phyloP scores from a whole-genome alignment of 2,797 vertebrate genomes.

The Monodelphis domestica region DNA sequence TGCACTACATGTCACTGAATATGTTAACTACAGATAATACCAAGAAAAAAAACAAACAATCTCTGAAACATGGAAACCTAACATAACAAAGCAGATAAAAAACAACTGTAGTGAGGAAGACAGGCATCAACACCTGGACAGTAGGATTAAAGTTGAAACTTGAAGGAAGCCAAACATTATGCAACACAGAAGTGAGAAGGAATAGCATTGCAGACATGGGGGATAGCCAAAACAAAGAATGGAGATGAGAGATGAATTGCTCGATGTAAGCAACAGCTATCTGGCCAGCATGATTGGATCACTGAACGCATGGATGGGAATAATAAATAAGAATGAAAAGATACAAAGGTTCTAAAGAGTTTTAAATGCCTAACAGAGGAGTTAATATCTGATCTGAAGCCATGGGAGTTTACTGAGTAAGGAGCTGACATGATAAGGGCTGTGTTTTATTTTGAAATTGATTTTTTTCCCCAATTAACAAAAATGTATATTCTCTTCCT shows the following conservation, averaged over 20 bases:
- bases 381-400: neutral
- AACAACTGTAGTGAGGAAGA: neutral
- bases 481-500: neutral
- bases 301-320: neutral
- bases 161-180: neutral
- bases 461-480: neutral
- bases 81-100: neutral
- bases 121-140: neutral
- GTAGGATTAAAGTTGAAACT: neutral
- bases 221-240: neutral
- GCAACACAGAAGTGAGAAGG: neutral
- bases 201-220: neutral
- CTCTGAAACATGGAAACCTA: neutral
- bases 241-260: neutral
- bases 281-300: neutral
- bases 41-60: neutral
- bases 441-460: too few relatives aligned
- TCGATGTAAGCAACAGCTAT: neutral
- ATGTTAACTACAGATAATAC: neutral
- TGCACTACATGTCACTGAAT: neutral
- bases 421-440: neutral
- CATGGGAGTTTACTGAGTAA: neutral
- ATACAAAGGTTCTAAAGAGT: neutral
- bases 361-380: neutral
- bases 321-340: neutral